Conservation (phyloP, 30 jellyfish, hydroid and myxozoan genomes). For the Aurelia sp. region DNA sequence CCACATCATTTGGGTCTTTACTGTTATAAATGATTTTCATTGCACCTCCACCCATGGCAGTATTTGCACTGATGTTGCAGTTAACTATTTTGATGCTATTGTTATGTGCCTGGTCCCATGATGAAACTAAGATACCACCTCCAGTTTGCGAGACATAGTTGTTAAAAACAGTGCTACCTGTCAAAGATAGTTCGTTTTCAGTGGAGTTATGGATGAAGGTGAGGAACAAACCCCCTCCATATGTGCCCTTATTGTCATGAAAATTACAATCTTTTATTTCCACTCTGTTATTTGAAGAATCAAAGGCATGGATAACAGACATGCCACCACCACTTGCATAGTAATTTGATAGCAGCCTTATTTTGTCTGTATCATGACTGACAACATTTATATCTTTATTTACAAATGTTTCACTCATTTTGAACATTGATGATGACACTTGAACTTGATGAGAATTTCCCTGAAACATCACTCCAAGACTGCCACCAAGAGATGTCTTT, state of each 20-base stretch:
- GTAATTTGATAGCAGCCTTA: slow-evolving; percentile 61
- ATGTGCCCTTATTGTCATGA: slow-evolving; percentile 61
- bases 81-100: neutral
- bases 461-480: slow-evolving; percentile 60
- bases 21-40: slow-evolving; percentile 59
- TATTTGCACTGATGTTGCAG: slow-evolving; percentile 28
- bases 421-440: slow-evolving; percentile 28
- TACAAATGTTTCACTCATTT: slow-evolving; percentile 32
- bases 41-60: slow-evolving; percentile 82
- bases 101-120: slow-evolving; percentile 78
- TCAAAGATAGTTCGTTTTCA: neutral
- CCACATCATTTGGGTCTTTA: slow-evolving; percentile 42
- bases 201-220: slow-evolving; percentile 68
- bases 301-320: slow-evolving; percentile 53
- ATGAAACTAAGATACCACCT: slow-evolving; percentile 59
- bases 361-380: slow-evolving; percentile 56
- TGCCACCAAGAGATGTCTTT: slow-evolving; percentile 75
- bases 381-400: slow-evolving; percentile 25
- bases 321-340: slow-evolving; percentile 84
- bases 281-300: slow-evolving; percentile 36
- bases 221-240: slow-evolving; percentile 75
- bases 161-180: slow-evolving; percentile 23
- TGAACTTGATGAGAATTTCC: slow-evolving; percentile 21
- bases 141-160: slow-evolving; percentile 68
- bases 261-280: slow-evolving; percentile 26